These are phyloP conservation scores for Ornithorhynchus anatinus DNA, from an alignment of 2,113 vertebrate genomes.

Conservation along the genomic window DNA sequence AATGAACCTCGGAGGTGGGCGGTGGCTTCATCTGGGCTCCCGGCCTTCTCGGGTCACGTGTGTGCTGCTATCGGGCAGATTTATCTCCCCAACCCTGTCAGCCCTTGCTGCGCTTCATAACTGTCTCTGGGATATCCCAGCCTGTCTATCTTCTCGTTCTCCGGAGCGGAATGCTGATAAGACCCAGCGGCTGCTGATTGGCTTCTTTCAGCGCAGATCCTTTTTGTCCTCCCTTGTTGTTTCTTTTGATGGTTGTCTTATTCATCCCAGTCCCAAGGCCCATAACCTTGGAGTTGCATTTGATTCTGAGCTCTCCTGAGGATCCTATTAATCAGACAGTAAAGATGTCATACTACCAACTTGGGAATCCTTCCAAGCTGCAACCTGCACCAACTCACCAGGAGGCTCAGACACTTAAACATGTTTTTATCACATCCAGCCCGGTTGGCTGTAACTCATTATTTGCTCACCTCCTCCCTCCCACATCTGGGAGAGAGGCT, in stretches of 20 bases:
- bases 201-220: background rate
- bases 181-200: background rate
- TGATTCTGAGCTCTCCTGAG: background rate
- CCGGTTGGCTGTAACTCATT: background rate
- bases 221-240: background rate
- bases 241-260: background rate
- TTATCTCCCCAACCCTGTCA: background rate
- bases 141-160: background rate
- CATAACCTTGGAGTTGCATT: background rate
- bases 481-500: background rate
- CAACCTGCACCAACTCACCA: background rate
- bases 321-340: slow-evolving; percentile 27
- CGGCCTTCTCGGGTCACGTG: background rate
- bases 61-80: background rate
- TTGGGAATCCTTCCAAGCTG: slow-evolving; percentile 23
- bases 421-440: background rate
- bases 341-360: slow-evolving; percentile 12
- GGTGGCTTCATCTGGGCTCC: background rate
- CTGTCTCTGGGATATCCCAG: background rate
- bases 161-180: background rate
- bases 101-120: background rate
- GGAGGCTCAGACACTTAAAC: background rate
- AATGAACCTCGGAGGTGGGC: background rate
- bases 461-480: background rate
- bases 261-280: slow-evolving; percentile 20